phyloP scores from a whole-genome alignment of 1,140 invertebrate genomes.

The Plectus sambesii region DNA sequence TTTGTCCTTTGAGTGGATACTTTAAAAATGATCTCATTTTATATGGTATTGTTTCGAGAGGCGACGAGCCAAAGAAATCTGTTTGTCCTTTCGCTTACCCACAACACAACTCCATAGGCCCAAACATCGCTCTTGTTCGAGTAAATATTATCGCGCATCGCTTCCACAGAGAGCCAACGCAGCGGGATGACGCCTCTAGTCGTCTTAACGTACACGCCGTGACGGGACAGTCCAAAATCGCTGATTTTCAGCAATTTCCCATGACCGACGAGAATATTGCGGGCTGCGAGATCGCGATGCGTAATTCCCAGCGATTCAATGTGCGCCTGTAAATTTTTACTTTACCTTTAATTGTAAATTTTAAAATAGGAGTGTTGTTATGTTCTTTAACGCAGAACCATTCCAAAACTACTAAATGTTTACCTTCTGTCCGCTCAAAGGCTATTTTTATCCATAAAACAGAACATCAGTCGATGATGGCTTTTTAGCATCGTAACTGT shows the following conservation, averaged over 20 bases:
- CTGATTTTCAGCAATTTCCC: conserved; percentile 76
- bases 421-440: too few relatives aligned
- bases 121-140: background rate
- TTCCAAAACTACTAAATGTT: too few relatives aligned
- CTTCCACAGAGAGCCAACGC: conserved; percentile 19
- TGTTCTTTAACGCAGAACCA: too few relatives aligned
- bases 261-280: conserved; percentile 56
- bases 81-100: too few relatives aligned
- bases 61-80: too few relatives aligned
- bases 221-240: conserved; percentile 86
- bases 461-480: background rate
- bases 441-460: background rate
- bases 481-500: too few relatives aligned
- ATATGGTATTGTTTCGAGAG: too few relatives aligned
- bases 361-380: too few relatives aligned
- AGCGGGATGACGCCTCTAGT: conserved; percentile 22
- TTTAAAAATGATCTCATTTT: too few relatives aligned
- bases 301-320: conserved; percentile 20
- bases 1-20: too few relatives aligned
- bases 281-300: conserved; percentile 24
- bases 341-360: too few relatives aligned
- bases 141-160: conserved; percentile 21
- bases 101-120: background rate
- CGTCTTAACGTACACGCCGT: conserved; percentile 46
- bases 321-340: conserved; percentile 57